Percentiles rank a stretch among this genome's conserved stretches.
phyloP scores from a whole-genome alignment of 2,113 vertebrate species.

The Ancistrus triradiatus region DNA sequence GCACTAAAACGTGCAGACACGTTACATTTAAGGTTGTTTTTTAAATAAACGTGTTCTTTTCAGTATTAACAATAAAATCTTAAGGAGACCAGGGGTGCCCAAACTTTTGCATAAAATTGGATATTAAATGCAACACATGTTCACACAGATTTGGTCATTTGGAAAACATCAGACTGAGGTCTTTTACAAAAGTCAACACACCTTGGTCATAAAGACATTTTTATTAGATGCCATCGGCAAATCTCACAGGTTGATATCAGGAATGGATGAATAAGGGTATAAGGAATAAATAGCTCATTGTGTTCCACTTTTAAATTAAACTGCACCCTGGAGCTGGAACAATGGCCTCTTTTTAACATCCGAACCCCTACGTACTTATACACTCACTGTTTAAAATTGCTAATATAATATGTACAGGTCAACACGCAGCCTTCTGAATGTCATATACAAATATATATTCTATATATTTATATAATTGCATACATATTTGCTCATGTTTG shows the following conservation, averaged over 20 bases:
- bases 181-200: conserved; percentile 2
- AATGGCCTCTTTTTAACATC: conserved; percentile 46
- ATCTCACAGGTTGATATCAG: conserved; percentile 47
- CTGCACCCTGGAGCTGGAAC: conserved; percentile 44
- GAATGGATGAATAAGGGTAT: conserved; percentile 48
- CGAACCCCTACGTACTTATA: conserved; percentile 51
- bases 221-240: conserved; percentile 55
- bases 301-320: conserved; percentile 37
- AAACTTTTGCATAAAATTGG: no score
- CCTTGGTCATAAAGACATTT: conserved; percentile 48
- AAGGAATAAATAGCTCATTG: conserved; percentile 46
- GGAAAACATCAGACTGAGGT: background rate
- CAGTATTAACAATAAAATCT: no score
- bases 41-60: no score
- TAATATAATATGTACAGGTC: conserved; percentile 69
- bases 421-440: conserved; percentile 53
- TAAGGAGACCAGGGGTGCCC: no score
- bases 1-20: no score
- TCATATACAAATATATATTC: conserved; percentile 60
- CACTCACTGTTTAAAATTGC: conserved; percentile 54
- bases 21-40: no score
- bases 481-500: conserved; percentile 52
- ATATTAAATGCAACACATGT: no score
- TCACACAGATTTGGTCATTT: no score
- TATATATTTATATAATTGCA: conserved; percentile 57